phyloP scores from a whole-genome alignment of 2,888 invertebrate genomes.

The Athalia rosae region DNA sequence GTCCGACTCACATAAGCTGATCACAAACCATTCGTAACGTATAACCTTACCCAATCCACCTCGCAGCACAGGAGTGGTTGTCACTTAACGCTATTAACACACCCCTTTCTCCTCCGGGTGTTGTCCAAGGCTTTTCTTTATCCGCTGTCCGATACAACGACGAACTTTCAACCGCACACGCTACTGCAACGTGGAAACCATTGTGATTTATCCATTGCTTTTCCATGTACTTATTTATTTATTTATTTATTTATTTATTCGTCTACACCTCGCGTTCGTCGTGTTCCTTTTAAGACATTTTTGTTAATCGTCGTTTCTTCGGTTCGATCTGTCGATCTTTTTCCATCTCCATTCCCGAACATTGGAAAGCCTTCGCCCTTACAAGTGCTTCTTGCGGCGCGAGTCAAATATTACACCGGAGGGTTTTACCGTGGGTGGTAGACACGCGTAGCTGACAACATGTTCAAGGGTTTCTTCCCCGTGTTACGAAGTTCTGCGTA shows the following conservation, averaged over 20 bases:
- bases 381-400: not conserved
- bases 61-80: not conserved
- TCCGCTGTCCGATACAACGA: not conserved
- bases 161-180: not conserved
- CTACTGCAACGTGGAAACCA: too few relatives aligned
- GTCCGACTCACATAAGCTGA: too few relatives aligned
- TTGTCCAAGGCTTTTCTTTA: too few relatives aligned
- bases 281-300: too few relatives aligned
- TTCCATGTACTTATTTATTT: too few relatives aligned
- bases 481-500: not conserved
- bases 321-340: not conserved
- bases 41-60: too few relatives aligned
- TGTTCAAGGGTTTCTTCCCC: constrained; percentile 11
- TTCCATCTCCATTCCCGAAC: not conserved
- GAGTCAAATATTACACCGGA: not conserved
- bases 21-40: too few relatives aligned
- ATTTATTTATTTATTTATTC: too few relatives aligned
- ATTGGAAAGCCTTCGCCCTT: not conserved
- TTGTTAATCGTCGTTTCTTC: not conserved
- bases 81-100: constrained; percentile 32
- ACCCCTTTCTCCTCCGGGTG: not conserved
- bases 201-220: too few relatives aligned
- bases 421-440: not conserved
- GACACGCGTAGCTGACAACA: not conserved
- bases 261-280: too few relatives aligned